Evolutionary conservation across 2,797 vertebrate genomes (phyloP).

Genomic region (Oceanodroma leucorhoa): DNA sequence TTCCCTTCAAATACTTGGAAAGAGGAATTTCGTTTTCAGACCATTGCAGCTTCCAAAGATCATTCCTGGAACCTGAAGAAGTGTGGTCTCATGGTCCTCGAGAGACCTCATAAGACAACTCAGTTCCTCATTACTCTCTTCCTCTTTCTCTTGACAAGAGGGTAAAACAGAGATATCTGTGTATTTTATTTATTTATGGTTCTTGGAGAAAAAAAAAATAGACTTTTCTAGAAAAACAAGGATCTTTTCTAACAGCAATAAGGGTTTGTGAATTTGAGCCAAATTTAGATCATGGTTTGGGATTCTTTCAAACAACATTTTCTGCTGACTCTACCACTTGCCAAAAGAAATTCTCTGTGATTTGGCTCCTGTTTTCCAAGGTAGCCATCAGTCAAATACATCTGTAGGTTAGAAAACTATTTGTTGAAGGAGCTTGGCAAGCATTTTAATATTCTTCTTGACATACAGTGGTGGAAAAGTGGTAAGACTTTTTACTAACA

Average conservation of each 20-base stretch:
- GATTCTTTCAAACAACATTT: background rate
- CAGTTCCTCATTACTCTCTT: background rate
- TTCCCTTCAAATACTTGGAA: background rate
- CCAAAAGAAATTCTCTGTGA: background rate
- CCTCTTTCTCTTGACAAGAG: background rate
- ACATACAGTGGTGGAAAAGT: background rate
- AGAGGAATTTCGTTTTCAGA: background rate
- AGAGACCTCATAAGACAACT: background rate
- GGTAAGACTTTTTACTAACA: background rate
- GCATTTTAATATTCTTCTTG: background rate
- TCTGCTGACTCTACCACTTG: background rate
- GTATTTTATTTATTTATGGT: background rate
- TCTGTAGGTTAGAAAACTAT: background rate
- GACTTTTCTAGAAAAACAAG: background rate
- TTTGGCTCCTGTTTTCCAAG: background rate
- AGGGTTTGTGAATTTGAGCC: background rate
- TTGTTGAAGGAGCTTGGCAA: background rate
- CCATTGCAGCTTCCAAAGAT: background rate
- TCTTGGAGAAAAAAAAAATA: background rate
- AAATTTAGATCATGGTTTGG: background rate
- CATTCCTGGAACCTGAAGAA: background rate
- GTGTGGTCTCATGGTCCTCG: rapidly evolving
- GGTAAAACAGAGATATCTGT: background rate
- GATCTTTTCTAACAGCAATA: background rate
- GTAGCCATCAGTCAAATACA: background rate